Evolutionary conservation across 2,113 vertebrate species (phyloP).

Genomic region (Sebastes schlegelii): DNA sequence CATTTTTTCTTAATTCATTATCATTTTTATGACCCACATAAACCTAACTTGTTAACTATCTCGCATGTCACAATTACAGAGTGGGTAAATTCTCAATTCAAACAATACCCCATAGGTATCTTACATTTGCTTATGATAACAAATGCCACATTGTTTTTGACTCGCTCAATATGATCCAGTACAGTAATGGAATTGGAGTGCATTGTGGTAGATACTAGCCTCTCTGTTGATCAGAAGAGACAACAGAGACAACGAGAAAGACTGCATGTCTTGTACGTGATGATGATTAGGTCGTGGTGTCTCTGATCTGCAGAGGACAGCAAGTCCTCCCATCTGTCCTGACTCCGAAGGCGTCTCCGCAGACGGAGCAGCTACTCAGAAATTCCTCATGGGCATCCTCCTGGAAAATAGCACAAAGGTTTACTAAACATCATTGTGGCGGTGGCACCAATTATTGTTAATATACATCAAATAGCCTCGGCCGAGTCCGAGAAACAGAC

Average conservation of each 20-base stretch:
- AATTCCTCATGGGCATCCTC: constrained; percentile 95
- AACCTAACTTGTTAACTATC: neutral
- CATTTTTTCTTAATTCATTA: neutral
- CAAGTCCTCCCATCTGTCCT: constrained; percentile 90
- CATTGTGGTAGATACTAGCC: constrained; percentile 25
- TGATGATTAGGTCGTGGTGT: constrained; percentile 83
- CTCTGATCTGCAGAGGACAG: constrained; percentile 79
- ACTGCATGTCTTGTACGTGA: constrained; percentile 83
- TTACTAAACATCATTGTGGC: constrained; percentile 85
- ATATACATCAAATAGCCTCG: constrained; percentile 87
- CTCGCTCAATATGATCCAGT: constrained; percentile 6
- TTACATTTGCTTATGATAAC: constrained; percentile 8
- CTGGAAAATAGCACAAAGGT: constrained; percentile 88
- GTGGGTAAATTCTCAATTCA: constrained; percentile 4
- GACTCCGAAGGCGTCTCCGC: constrained; percentile 87
- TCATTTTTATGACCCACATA: neutral
- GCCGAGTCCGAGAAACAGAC: constrained; percentile 76
- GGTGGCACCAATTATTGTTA: constrained; percentile 88
- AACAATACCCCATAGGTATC: neutral
- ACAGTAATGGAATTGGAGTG: constrained; percentile 38
- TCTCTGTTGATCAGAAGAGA: constrained; percentile 64
- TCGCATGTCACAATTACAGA: neutral
- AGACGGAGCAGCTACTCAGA: constrained; percentile 87
- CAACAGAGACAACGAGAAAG: constrained; percentile 55
- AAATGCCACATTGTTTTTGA: constrained; percentile 6